Percentiles rank a stretch among this genome's conserved stretches.
Conservation (phyloP, 2,797 vertebrate species). For the Rhinophrynus dorsalis region DNA sequence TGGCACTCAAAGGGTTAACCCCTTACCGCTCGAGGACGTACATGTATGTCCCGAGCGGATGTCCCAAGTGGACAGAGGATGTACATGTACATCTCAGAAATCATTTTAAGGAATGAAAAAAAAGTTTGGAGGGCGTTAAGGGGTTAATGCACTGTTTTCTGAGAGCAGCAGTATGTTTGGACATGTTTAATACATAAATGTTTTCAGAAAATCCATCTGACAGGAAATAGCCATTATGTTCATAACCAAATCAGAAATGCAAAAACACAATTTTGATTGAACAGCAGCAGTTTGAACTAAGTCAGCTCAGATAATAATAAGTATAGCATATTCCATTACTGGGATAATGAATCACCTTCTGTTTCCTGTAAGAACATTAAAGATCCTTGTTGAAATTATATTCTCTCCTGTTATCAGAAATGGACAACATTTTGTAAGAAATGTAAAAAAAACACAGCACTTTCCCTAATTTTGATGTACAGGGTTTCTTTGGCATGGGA, state of each 20-base stretch:
- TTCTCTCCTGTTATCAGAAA: constrained; percentile 12
- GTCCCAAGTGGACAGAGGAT: no score
- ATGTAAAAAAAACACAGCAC: no score
- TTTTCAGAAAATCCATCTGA: constrained; percentile 39
- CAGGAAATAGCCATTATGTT: constrained; percentile 37
- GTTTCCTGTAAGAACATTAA: constrained; percentile 36
- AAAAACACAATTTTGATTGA: constrained; percentile 45
- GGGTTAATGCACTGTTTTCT: no score
- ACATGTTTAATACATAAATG: constrained; percentile 22
- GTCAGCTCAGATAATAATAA: constrained; percentile 39
- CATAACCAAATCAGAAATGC: constrained; percentile 32
- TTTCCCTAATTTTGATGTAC: no score
- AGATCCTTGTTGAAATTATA: constrained; percentile 18
- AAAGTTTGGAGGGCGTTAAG: no score
- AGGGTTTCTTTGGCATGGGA: no score
- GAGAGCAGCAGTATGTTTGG: no score
- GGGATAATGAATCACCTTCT: constrained; percentile 33
- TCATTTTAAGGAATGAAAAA: no score
- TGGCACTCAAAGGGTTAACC: no score
- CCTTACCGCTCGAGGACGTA: no score
- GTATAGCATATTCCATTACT: constrained; percentile 36
- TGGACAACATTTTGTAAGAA: neutral
- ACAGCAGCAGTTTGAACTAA: constrained; percentile 20
- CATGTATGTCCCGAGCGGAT: no score
- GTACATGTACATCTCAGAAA: no score